Evolutionary conservation across 2,888 invertebrate genomes (phyloP), one percentile per base, ranked within the genome.

Genomic region (Tetanocera ferruginea): DNA sequence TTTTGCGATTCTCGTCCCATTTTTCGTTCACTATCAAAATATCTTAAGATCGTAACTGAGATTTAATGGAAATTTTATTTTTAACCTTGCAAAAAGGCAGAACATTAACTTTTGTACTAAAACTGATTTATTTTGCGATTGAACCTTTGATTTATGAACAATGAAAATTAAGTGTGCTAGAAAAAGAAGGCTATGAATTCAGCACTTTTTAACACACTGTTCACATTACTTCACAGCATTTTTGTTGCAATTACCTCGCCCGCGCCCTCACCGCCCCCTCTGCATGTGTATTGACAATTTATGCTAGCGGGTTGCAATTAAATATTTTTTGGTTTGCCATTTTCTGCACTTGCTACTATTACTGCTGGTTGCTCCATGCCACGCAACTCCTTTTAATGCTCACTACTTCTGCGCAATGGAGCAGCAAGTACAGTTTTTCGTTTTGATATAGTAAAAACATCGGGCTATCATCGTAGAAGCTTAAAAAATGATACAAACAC

Each of bases 401-500:
- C 60, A 23, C n/a, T 52, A 75, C 62, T 51, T 76, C 76, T 78
- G 76, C 76, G 71, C 77, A 79, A 64, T 76, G 71, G 69, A 28
- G 31, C 37, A 74, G 71, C 76, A 80, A 78, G 80, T 80, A 80
- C 80, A 80, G 80, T 80, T 78, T 79, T 80, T 78, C 80, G 75
- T 78, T 76, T 71, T 78, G 37, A 62, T 60, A 75, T 62, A 70
- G 66, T 55, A 71, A 77, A 71, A 66, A 28, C 43, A 11, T 25
- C 49, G 43, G 52, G n/a, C 37, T 11, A 43, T 67, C 57, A 72
- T 78, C 62, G 66, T 66, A 73, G 70, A 77, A 57, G 57, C 55
- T 70, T 43, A 69, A 49, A 69, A 49, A 69, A 37, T 19, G 31
- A 37, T 43, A 43, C 23, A 37, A n/a, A 19, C 51, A 64, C 11